Evolutionary conservation across 2,888 invertebrate genomes (phyloP).

Genomic region (Hermaeophaga mercurialis): DNA sequence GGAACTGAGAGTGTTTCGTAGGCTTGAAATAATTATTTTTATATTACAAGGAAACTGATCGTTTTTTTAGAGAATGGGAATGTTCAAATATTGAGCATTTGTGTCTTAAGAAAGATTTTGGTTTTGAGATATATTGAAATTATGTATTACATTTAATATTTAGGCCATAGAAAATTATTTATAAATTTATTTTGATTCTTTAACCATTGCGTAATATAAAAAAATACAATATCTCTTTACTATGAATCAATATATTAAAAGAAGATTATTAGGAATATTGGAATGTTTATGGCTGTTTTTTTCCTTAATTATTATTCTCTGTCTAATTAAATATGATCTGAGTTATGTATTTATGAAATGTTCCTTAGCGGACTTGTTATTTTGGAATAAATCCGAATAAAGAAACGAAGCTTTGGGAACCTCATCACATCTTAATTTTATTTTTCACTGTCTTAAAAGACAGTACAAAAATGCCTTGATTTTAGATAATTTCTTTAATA

Average conservation of each 20-base stretch:
- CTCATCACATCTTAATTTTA: not conserved
- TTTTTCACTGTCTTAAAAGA: conserved; percentile 8
- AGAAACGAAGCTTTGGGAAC: conserved; percentile 4
- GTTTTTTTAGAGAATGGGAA: conserved; percentile 5
- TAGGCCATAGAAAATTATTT: no score
- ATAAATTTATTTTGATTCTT: no score
- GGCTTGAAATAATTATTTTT: not conserved
- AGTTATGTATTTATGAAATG: not conserved
- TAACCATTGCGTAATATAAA: no score
- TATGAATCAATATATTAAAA: no score
- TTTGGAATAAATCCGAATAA: conserved; percentile 14
- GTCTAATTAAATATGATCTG: not conserved
- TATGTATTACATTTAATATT: no score
- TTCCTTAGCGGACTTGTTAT: conserved; percentile 3
- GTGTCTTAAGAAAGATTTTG: no score
- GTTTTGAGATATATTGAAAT: no score
- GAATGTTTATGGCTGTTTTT: no score
- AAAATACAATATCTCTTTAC: no score
- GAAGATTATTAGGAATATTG: no score
- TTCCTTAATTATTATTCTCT: no score
- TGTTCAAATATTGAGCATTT: no score
- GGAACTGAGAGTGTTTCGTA: conserved; percentile 55
- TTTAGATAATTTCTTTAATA: not conserved
- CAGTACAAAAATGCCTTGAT: not conserved
- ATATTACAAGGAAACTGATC: conserved; percentile 19